Percentiles rank a stretch among this genome's conserved stretches.
phyloP scores from a whole-genome alignment of 2,113 vertebrate genomes.

The Myotis lucifugus region DNA sequence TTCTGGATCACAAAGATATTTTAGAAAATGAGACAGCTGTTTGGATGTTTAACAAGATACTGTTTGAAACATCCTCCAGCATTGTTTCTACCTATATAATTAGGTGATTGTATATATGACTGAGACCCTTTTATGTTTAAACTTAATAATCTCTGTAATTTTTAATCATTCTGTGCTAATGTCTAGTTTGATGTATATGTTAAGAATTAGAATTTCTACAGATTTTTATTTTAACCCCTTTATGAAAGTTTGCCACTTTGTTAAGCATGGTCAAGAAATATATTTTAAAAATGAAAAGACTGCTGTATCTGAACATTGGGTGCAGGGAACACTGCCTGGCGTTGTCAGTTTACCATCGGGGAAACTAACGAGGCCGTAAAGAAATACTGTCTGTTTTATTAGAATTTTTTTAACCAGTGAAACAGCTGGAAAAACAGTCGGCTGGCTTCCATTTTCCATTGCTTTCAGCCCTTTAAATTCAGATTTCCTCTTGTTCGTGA shows the following conservation, averaged over 20 bases:
- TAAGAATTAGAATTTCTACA: neutral
- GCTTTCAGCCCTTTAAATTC: conserved; percentile 78
- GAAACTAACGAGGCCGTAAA: conserved; percentile 81
- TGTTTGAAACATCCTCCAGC: neutral
- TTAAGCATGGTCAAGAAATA: conserved; percentile 58
- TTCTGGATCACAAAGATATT: conserved; percentile 29
- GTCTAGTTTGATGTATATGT: neutral
- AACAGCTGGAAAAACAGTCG: conserved; percentile 86
- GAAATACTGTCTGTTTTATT: conserved; percentile 82
- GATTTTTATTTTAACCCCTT: neutral
- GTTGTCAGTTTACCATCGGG: conserved; percentile 79
- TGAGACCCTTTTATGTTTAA: conserved; percentile 52
- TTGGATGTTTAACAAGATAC: neutral
- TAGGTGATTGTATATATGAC: neutral
- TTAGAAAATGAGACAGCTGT: conserved; percentile 14
- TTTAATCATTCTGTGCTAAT: conserved; percentile 40
- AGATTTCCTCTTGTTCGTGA: conserved; percentile 78
- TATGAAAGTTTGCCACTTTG: conserved; percentile 65
- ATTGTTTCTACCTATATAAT: conserved; percentile 34
- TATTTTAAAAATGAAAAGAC: conserved; percentile 62
- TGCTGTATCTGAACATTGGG: conserved; percentile 45
- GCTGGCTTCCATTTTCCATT: conserved; percentile 80
- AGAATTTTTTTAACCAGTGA: conserved; percentile 74
- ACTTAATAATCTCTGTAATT: conserved; percentile 38
- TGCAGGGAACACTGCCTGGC: conserved; percentile 74